Base-by-base conservation (phyloP, 2,113 vertebrate genomes). In the Odontesthes bonariensis region DNA sequence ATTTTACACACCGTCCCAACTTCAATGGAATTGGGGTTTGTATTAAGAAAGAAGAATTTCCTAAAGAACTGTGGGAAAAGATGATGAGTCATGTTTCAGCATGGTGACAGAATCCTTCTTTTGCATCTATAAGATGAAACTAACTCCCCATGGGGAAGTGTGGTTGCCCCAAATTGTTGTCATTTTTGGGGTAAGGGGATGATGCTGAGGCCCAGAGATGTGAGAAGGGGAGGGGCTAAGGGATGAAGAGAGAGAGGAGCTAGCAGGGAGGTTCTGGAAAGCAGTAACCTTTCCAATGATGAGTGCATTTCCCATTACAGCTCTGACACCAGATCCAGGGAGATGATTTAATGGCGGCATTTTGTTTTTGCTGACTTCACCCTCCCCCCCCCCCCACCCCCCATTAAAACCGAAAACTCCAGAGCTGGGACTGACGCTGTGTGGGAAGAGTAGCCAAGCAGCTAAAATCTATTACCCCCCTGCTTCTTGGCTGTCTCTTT, bases 291-390 rank as follows among this genome's bases (percentile, higher is more conserved):
- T 97, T 97, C 88, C 81, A 53, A 93, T 93, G 92, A 95, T 95
- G 94, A 94, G 94, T 93, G 91, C 91, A 70, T 94, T 96, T 96
- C 94, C 96, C 93, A 95, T 96, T 97, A 96, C 86, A 80, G 91
- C 93, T 94, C 93, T 96, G 96, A 96, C 95, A 95, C 83, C 79
- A 89, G 95, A 94, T 94, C 86, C 85, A 89, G 77, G 80, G 90
- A 93, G 94, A 95, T 97, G 96, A 99, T 97, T 97, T 97, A 98
- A 97, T 92, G 93, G 89, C 94, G 95, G 95, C 95, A 97, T 97
- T 98, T 94, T 97, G 96, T 94, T 98, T 97, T 96, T 96, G 96
- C 96, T 97, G 96, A 96, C 95, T 95, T 90, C 82, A 85, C 82
- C 79, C 53, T 83, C 92, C 89, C 57, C 44, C 54, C 73, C 82